These are phyloP conservation scores for Cephus nigrinus DNA, from an alignment of 2,888 invertebrate species.

Conservation along the genomic window DNA sequence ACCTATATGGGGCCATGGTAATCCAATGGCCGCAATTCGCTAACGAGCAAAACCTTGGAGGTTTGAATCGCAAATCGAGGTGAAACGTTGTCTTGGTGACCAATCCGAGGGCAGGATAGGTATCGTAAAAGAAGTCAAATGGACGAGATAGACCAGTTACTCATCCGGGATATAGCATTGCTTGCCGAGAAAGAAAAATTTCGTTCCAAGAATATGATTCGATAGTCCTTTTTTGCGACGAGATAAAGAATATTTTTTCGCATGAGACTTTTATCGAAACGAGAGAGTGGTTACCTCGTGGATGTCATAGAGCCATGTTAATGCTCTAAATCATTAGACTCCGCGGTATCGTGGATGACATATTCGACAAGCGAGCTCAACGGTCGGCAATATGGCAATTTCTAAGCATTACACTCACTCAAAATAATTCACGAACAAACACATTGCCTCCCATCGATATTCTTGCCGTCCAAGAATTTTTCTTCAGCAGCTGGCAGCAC, in stretches of 20 bases:
- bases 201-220: background rate
- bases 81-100: background rate
- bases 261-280: background rate
- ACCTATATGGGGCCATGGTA: background rate
- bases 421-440: conserved; percentile 23
- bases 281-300: background rate
- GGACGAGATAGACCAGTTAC: background rate
- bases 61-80: conserved; percentile 1
- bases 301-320: background rate
- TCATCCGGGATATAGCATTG: background rate
- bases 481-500: conserved; percentile 15
- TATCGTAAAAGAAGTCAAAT: background rate
- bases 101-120: background rate
- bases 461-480: conserved; percentile 18
- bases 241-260: background rate
- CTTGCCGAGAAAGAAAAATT: background rate
- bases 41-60: conserved; percentile 4
- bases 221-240: background rate
- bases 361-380: background rate
- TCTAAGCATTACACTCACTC: conserved; percentile 18
- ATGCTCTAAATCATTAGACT: background rate
- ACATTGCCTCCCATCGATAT: conserved; percentile 23
- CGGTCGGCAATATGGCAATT: conserved; percentile 16
- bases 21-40: background rate
- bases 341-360: background rate